A percentile compares a stretch with the other conserved stretches of the same genome.
Conservation (phyloP, 2,797 vertebrate species). For the Thaleichthys pacificus region DNA sequence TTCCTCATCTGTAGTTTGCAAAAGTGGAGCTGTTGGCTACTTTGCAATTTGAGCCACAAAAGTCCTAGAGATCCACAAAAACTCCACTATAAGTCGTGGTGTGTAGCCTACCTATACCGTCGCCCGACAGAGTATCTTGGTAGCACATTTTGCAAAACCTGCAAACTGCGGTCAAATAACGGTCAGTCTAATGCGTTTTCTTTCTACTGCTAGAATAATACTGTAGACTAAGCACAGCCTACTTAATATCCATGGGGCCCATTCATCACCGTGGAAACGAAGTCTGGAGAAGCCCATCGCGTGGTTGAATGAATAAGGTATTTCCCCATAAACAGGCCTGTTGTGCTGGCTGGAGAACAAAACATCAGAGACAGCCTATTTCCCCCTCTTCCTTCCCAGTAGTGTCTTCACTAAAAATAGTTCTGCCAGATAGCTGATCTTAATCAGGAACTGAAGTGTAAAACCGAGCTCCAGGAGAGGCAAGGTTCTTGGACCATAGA, state of each 20-base stretch:
- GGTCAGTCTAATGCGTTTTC: not conserved
- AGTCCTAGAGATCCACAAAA: not conserved
- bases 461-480: slow-evolving; percentile 32
- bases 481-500: slow-evolving; percentile 37
- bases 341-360: slow-evolving; percentile 29
- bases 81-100: not conserved
- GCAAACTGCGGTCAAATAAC: not conserved
- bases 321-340: slow-evolving; percentile 30
- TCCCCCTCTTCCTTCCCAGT: slow-evolving; percentile 14
- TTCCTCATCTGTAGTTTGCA: not conserved
- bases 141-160: not conserved
- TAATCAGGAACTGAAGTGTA: slow-evolving; percentile 52
- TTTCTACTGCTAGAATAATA: not conserved
- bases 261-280: too few relatives aligned
- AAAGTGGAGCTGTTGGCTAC: not conserved
- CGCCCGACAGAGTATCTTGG: not conserved
- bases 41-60: not conserved
- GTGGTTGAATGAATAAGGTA: slow-evolving; percentile 15
- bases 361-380: slow-evolving; percentile 14
- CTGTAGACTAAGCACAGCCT: not conserved
- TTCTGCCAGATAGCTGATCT: slow-evolving; percentile 61
- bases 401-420: slow-evolving; percentile 59
- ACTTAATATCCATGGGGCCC: not conserved
- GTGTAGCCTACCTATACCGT: not conserved
- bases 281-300: not conserved